Evolutionary conservation across 2,888 invertebrate species (phyloP).

Genomic region (Metallyticus violacea): DNA sequence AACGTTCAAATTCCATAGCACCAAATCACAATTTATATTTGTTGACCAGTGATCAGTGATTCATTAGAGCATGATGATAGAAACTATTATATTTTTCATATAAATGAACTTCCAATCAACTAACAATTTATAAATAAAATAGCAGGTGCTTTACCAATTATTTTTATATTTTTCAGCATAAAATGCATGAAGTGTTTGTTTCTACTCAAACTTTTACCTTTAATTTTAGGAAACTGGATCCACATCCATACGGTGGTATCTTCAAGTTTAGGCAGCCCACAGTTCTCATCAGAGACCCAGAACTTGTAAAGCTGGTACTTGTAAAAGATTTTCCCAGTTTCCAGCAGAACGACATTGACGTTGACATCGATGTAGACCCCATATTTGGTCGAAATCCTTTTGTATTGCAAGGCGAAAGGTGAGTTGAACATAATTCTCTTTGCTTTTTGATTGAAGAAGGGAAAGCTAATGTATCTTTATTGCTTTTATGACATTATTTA

Average conservation of each 20-base stretch:
- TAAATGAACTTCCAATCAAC: too few relatives aligned
- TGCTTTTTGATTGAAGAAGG: too few relatives aligned
- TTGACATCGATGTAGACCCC: constrained; percentile 27
- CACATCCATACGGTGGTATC: constrained; percentile 43
- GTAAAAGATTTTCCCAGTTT: constrained; percentile 44
- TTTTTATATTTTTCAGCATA: too few relatives aligned
- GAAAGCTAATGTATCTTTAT: too few relatives aligned
- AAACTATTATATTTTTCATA: too few relatives aligned
- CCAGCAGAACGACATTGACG: constrained; percentile 44
- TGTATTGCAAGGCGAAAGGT: constrained; percentile 25
- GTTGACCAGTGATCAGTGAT: too few relatives aligned
- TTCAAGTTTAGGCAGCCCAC: constrained; percentile 39
- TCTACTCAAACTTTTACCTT: background rate
- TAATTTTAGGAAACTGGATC: constrained; percentile 40
- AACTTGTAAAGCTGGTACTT: constrained; percentile 27
- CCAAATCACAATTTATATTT: too few relatives aligned
- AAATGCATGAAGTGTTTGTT: too few relatives aligned
- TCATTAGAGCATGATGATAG: too few relatives aligned
- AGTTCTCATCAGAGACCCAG: constrained; percentile 32
- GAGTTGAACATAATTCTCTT: background rate
- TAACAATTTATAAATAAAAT: too few relatives aligned
- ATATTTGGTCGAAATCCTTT: constrained; percentile 30
- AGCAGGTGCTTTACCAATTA: too few relatives aligned
- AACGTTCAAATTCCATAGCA: too few relatives aligned
- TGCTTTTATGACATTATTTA: background rate